A percentile compares a stretch with the other conserved stretches of the same genome.
Conservation (phyloP, 2,797 vertebrate species). For the Lagodon rhomboides region DNA sequence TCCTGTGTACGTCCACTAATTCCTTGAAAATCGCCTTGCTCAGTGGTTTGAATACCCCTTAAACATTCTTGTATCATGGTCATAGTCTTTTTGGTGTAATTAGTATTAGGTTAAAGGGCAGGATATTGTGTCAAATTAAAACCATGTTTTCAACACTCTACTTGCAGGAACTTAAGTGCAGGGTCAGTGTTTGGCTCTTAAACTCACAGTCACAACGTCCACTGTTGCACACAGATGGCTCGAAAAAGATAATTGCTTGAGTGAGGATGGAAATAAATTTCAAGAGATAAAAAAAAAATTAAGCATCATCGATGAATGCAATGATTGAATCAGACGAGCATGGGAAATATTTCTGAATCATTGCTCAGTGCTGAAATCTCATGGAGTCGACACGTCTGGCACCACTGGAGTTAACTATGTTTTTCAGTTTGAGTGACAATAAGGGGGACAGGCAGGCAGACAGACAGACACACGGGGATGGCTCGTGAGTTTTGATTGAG, state of each 20-base stretch:
- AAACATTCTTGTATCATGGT: not conserved
- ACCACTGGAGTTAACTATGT: conserved; percentile 59
- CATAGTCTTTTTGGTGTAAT: not conserved
- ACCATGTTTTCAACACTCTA: not conserved
- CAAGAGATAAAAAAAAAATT: not conserved
- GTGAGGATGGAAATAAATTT: no score
- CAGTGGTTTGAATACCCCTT: not conserved
- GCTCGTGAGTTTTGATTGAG: conserved; percentile 68
- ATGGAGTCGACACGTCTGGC: conserved; percentile 20
- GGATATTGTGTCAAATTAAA: not conserved
- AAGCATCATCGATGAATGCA: not conserved
- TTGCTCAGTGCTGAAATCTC: not conserved
- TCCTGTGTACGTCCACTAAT: not conserved
- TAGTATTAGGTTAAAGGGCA: not conserved
- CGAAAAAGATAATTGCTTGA: no score
- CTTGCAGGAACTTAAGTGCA: not conserved
- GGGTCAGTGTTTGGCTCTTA: not conserved
- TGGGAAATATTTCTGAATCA: not conserved
- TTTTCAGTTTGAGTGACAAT: conserved; percentile 18
- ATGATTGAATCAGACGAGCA: not conserved
- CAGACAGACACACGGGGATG: conserved; percentile 21
- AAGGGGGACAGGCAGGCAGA: conserved; percentile 6
- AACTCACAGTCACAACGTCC: not conserved
- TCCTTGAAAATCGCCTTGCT: not conserved
- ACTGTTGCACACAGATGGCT: not conserved